phyloP scores from a whole-genome alignment of 2,113 vertebrate species.

The Podiceps cristatus region DNA sequence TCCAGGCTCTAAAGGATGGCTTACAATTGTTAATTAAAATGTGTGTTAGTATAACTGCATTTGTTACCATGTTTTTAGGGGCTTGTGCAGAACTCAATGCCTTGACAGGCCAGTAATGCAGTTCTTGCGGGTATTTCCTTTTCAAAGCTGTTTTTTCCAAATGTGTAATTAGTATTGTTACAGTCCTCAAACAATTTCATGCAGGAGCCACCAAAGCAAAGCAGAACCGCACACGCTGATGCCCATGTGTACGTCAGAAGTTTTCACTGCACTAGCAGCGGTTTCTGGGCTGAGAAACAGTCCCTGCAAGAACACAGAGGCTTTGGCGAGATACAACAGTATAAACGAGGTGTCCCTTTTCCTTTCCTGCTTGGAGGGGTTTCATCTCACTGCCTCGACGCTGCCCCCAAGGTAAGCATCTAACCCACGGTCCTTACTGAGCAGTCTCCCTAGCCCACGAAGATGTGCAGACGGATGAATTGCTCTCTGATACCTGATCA shows the following conservation, averaged over 20 bases:
- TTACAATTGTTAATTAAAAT: not conserved
- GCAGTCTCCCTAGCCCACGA: not conserved
- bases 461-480: not conserved
- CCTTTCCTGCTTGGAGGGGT: not conserved
- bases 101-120: not conserved
- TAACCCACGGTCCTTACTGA: fast-evolving
- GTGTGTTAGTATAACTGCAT: not conserved
- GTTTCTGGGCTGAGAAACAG: not conserved
- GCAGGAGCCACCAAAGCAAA: not conserved
- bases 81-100: not conserved
- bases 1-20: not conserved
- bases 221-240: not conserved
- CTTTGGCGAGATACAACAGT: not conserved
- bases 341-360: not conserved
- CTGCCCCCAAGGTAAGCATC: not conserved
- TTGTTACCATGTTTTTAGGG: not conserved
- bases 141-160: not conserved
- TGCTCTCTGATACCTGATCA: not conserved
- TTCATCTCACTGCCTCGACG: not conserved
- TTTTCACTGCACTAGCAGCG: not conserved
- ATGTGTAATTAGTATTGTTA: fast-evolving
- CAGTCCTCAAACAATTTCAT: not conserved
- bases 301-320: not conserved
- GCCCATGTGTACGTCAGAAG: not conserved
- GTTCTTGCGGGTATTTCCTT: not conserved